These are phyloP conservation scores for Zaprionus gabonicus DNA, from an alignment of 1,140 invertebrate species.

Conservation along the genomic window DNA sequence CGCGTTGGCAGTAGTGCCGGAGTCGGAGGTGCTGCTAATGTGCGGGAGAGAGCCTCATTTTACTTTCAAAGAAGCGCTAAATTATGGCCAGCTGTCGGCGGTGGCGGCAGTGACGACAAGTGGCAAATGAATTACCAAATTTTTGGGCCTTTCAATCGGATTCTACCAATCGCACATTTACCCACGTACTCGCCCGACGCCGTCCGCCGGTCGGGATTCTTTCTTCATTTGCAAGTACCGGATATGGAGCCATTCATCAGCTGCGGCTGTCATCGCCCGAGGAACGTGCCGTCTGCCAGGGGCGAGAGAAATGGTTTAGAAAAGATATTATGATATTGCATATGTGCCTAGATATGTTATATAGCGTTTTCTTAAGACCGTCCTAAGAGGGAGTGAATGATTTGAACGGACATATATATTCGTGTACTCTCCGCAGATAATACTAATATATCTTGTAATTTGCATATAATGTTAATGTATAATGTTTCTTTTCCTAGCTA, in stretches of 20 bases:
- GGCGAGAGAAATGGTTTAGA: neutral
- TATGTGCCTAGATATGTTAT: neutral
- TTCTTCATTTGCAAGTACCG: constrained; percentile 45
- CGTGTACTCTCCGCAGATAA: neutral
- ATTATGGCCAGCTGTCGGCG: constrained; percentile 65
- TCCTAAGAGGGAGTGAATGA: no score
- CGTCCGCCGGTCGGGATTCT: neutral
- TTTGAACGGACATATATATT: neutral
- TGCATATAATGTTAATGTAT: no score
- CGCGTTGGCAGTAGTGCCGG: constrained; percentile 39
- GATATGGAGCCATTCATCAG: constrained; percentile 71
- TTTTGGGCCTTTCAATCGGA: constrained; percentile 8
- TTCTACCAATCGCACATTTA: constrained; percentile 14
- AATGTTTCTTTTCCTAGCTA: no score
- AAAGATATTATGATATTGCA: neutral
- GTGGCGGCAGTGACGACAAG: neutral
- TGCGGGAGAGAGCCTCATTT: constrained; percentile 52
- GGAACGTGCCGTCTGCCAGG: constrained; percentile 17
- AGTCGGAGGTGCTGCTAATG: constrained; percentile 57
- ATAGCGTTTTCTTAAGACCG: neutral
- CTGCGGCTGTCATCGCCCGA: constrained; percentile 29
- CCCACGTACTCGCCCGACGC: constrained; percentile 19
- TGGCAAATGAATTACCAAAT: constrained; percentile 59
- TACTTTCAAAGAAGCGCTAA: constrained; percentile 56
- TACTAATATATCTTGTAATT: neutral